Evolutionary conservation across 2,113 vertebrate species (phyloP).

Genomic region (Zapornia atra): DNA sequence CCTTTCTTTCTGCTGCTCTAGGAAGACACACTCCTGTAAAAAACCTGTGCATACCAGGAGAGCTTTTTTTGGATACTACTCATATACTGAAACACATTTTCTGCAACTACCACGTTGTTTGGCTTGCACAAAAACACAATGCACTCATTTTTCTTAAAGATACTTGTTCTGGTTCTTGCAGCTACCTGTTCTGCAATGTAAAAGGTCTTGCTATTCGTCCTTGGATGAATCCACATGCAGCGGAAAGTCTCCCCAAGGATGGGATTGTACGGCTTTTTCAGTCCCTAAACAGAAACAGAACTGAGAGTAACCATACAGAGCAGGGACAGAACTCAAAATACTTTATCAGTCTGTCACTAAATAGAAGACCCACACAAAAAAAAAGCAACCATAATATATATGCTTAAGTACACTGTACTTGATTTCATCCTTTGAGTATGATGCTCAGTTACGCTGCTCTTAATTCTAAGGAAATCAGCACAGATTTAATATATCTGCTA

Average conservation of each 20-base stretch:
- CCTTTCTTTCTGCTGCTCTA: neutral
- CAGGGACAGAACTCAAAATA: neutral
- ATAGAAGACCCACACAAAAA: neutral
- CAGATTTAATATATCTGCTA: neutral
- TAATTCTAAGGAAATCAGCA: neutral
- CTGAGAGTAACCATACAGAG: neutral
- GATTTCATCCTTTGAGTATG: neutral
- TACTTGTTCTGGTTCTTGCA: neutral
- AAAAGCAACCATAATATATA: neutral
- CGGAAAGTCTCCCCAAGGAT: conserved; percentile 97
- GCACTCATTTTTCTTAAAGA: neutral
- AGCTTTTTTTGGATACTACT: neutral
- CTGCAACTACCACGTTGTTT: neutral
- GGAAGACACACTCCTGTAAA: neutral
- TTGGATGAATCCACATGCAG: conserved; percentile 95
- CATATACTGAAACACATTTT: neutral
- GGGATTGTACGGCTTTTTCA: conserved; percentile 99
- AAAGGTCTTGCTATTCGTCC: conserved; percentile 96
- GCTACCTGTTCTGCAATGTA: conserved; percentile 97
- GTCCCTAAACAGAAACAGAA: conserved; percentile 78
- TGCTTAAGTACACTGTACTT: neutral
- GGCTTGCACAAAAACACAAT: neutral
- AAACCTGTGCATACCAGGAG: neutral
- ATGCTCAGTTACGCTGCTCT: neutral
- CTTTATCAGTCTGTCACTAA: neutral